phyloP scores from a whole-genome alignment of 2,113 vertebrate species.

The Callipepla californica region DNA sequence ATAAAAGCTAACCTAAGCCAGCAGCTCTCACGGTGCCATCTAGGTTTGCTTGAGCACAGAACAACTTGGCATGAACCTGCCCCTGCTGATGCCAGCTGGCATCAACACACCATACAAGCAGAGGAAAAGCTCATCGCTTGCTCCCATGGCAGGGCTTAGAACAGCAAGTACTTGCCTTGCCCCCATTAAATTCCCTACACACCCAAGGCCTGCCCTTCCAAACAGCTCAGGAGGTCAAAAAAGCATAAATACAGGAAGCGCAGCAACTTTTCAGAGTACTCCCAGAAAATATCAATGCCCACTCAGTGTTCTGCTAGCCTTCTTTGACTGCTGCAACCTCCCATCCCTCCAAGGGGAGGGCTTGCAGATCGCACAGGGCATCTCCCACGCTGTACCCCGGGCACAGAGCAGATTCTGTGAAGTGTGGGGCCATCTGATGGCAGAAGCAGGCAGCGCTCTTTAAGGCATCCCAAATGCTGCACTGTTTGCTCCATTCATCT shows the following conservation, averaged over 20 bases:
- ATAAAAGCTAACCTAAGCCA: neutral
- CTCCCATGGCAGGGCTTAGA: neutral
- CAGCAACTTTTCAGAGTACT: neutral
- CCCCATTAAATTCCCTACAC: neutral
- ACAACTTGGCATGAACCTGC: fast-evolving
- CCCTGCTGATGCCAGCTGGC: fast-evolving
- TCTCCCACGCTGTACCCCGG: neutral
- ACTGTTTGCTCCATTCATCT: constrained; percentile 62
- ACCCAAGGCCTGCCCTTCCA: neutral
- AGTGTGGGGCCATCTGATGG: constrained; percentile 71
- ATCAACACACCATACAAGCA: neutral
- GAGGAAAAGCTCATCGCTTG: neutral
- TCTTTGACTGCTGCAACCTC: fast-evolving
- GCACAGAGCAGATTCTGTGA: constrained; percentile 19
- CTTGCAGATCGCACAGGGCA: fast-evolving
- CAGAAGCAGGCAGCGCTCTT: neutral
- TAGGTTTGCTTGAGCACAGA: neutral
- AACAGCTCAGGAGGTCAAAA: neutral
- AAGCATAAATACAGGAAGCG: fast-evolving
- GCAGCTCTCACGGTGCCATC: neutral
- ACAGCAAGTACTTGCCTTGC: fast-evolving
- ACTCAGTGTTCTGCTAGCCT: neutral
- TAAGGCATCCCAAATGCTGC: constrained; percentile 15
- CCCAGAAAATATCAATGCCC: neutral
- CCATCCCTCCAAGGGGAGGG: fast-evolving